These are phyloP conservation scores for Macrosteles quadrilineatus DNA, from an alignment of 1,140 invertebrate species.

Conservation along the genomic window DNA sequence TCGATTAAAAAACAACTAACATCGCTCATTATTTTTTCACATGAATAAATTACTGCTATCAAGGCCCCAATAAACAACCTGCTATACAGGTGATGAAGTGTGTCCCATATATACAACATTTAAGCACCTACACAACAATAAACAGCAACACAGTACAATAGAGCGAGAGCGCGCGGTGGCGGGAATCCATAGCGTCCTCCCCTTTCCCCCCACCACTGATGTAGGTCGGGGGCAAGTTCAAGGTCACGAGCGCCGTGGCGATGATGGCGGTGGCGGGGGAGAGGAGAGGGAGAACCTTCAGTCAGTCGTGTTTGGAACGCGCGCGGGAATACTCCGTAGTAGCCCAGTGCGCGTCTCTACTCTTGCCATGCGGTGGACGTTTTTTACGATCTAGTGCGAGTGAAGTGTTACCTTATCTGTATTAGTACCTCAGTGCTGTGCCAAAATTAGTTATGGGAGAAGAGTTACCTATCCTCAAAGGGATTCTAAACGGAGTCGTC, in stretches of 20 bases:
- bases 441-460: conserved; percentile 64
- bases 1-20: no score
- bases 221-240: conserved; percentile 43
- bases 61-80: no score
- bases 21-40: no score
- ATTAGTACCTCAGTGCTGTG: conserved; percentile 1
- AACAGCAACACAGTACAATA: no score
- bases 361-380: conserved; percentile 20
- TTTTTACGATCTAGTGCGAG: no score
- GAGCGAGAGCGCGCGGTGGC: background rate
- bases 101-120: no score
- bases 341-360: background rate
- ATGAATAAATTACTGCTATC: no score
- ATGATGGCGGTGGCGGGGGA: conserved; percentile 13
- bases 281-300: conserved; percentile 4
- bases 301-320: conserved; percentile 29
- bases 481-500: conserved; percentile 82
- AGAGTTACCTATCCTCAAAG: conserved; percentile 84
- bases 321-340: conserved; percentile 18
- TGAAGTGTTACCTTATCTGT: conserved; percentile 1
- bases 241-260: conserved; percentile 36
- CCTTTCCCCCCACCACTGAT: conserved; percentile 17
- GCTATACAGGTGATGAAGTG: no score
- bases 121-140: no score
- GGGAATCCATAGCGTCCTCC: background rate